These are phyloP conservation scores for Eupithecia subfuscata DNA, from an alignment of 2,888 invertebrate genomes.

Conservation along the genomic window DNA sequence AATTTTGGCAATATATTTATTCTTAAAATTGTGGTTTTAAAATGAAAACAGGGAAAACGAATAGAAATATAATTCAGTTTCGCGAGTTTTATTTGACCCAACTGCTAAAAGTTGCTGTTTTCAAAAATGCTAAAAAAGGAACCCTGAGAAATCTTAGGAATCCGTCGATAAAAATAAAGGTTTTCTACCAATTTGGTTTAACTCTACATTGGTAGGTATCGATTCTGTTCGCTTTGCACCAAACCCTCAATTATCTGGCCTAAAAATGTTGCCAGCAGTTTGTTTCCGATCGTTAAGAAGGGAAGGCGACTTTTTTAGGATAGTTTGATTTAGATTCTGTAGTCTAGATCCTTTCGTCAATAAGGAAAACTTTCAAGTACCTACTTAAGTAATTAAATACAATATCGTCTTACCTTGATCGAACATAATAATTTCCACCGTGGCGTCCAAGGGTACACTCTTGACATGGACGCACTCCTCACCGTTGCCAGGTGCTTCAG, in stretches of 20 bases:
- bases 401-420: conserved; percentile 86
- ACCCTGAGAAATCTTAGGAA: too few relatives aligned
- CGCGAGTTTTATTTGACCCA: too few relatives aligned
- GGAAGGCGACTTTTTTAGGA: background rate
- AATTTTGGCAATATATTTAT: background rate
- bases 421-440: conserved; percentile 89
- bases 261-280: background rate
- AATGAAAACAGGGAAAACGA: background rate
- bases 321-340: background rate
- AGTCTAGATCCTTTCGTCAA: background rate
- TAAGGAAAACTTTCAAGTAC: background rate
- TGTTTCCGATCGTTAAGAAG: background rate
- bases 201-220: background rate
- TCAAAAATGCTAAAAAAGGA: too few relatives aligned
- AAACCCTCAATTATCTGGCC: too few relatives aligned
- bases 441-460: conserved; percentile 86
- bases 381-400: background rate
- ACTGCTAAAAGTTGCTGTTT: too few relatives aligned
- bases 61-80: background rate
- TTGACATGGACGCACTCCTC: conserved; percentile 90
- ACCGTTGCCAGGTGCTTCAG: conserved; percentile 64
- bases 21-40: background rate
- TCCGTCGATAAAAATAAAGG: too few relatives aligned
- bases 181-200: background rate
- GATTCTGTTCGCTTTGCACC: background rate